phyloP scores from a whole-genome alignment of 2,113 vertebrate genomes.

The Nymphicus hollandicus region DNA sequence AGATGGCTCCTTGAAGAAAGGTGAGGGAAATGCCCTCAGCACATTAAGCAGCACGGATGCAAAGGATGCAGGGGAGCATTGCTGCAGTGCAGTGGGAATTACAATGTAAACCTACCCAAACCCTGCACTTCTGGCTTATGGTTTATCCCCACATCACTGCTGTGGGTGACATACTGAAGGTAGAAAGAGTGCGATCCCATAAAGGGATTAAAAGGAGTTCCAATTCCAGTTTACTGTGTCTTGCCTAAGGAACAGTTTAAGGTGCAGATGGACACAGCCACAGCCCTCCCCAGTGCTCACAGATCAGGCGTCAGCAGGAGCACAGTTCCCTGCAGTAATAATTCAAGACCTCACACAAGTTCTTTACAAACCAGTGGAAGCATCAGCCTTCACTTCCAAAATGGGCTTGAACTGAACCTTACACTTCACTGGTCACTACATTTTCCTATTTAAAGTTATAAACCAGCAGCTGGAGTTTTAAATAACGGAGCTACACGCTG shows the following conservation, averaged over 20 bases:
- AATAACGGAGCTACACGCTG: accelerated
- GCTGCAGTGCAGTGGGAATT: accelerated
- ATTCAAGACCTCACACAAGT: not conserved
- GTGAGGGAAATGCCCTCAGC: not conserved
- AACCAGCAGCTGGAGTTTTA: not conserved
- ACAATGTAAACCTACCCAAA: not conserved
- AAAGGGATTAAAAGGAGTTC: not conserved
- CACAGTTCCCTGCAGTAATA: accelerated
- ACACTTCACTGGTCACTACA: accelerated
- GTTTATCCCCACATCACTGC: not conserved
- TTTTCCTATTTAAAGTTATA: not conserved
- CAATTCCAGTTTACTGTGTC: no score
- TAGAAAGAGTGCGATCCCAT: not conserved
- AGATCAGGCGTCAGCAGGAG: not conserved
- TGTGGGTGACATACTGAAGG: no score
- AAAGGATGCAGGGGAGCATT: not conserved
- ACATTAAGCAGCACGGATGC: not conserved
- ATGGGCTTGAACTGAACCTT: accelerated
- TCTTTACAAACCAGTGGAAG: not conserved
- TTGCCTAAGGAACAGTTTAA: not conserved
- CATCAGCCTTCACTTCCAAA: not conserved
- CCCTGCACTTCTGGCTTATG: not conserved
- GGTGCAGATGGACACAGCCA: accelerated
- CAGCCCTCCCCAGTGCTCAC: not conserved
- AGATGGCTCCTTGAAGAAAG: not conserved